Conservation (phyloP, 2,888 invertebrate species). For the Yponomeuta malinellus region DNA sequence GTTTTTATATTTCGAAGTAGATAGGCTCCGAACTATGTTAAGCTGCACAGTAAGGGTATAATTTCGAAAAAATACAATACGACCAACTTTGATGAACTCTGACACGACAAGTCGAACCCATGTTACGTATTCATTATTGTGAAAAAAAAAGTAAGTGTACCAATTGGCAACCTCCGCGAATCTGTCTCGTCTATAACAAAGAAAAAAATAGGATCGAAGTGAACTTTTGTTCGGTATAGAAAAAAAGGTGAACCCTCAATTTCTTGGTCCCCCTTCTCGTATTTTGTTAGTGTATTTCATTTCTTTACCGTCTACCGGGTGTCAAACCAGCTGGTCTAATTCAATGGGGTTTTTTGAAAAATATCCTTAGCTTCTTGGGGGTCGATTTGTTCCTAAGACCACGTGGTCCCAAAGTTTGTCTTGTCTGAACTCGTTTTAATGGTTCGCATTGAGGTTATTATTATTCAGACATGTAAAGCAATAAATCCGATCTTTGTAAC, state of each 20-base stretch:
- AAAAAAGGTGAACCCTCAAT: constrained; percentile 54
- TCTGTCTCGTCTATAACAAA: constrained; percentile 50
- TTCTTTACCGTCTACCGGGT: constrained; percentile 43
- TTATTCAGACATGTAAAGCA: background rate
- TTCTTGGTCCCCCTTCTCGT: constrained; percentile 42
- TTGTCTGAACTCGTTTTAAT: constrained; percentile 16
- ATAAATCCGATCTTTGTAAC: background rate
- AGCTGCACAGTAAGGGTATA: constrained; percentile 6
- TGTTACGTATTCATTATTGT: constrained; percentile 35
- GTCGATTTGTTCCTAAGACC: constrained; percentile 24
- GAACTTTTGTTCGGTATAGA: constrained; percentile 38
- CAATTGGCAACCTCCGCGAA: constrained; percentile 42
- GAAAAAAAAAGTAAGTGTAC: constrained; percentile 29
- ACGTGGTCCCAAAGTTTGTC: constrained; percentile 56
- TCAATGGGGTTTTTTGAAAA: constrained; percentile 40
- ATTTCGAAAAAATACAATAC: constrained; percentile 16
- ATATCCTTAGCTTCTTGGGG: constrained; percentile 15
- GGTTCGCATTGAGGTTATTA: background rate
- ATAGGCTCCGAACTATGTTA: background rate
- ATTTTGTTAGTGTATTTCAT: constrained; percentile 51
- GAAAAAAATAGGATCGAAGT: constrained; percentile 36
- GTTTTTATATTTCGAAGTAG: too few species aligned
- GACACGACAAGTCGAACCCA: constrained; percentile 51
- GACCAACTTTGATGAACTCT: constrained; percentile 52
- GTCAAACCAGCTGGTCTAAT: constrained; percentile 67